phyloP scores from a whole-genome alignment of 2,797 vertebrate genomes.

The Hippopotamyrus pictus region DNA sequence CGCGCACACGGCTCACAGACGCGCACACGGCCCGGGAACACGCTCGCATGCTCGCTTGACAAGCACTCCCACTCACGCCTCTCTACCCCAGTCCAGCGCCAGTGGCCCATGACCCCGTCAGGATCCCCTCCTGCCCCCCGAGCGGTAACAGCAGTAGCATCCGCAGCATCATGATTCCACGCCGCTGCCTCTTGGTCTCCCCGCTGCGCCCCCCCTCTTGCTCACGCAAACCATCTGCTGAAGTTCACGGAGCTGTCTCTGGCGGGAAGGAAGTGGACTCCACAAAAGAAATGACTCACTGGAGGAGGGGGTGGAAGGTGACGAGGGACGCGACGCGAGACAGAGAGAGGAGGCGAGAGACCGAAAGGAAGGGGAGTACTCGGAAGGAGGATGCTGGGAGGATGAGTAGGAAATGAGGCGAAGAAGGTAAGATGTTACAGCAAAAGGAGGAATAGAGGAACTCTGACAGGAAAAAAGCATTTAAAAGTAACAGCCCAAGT shows the following conservation, averaged over 20 bases:
- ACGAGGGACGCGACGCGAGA: not conserved
- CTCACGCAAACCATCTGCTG: constrained; percentile 25
- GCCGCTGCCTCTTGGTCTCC: not conserved
- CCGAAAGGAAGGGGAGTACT: not conserved
- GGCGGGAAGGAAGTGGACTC: constrained; percentile 4
- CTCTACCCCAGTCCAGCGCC: constrained; percentile 3
- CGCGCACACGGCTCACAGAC: too few species aligned
- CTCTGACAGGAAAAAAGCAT: too few species aligned
- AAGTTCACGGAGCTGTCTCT: not conserved
- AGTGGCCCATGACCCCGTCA: not conserved
- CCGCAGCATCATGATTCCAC: not conserved
- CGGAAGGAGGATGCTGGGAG: not conserved
- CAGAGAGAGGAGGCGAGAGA: constrained; percentile 7
- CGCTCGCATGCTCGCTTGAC: not conserved
- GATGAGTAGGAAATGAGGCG: not conserved
- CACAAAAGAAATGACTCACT: constrained; percentile 23
- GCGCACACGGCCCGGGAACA: too few species aligned
- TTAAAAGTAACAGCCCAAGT: too few species aligned
- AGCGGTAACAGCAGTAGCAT: constrained; percentile 12
- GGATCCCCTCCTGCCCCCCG: constrained; percentile 16
- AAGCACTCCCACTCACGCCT: constrained; percentile 15
- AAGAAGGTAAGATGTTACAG: not conserved
- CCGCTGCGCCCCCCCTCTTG: not conserved
- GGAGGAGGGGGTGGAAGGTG: not conserved
- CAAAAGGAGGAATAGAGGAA: not conserved